phyloP scores from a whole-genome alignment of 2,113 vertebrate species.

The Oryzias woworae region DNA sequence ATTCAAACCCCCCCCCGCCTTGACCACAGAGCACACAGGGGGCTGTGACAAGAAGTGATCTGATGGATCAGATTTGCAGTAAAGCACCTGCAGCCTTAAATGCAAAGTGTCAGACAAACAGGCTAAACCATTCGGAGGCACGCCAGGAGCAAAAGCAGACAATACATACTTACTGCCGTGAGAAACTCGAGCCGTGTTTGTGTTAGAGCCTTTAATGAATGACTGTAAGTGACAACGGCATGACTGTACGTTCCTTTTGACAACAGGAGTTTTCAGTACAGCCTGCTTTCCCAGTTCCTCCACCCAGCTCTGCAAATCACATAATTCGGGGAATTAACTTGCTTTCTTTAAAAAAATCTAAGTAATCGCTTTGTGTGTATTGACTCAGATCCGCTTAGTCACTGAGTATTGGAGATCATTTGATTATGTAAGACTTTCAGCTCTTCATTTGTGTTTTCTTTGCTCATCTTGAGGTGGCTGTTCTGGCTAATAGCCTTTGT shows the following conservation, averaged over 20 bases:
- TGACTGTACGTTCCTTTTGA: slow-evolving; percentile 32
- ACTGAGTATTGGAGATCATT: background rate
- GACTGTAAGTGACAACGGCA: slow-evolving; percentile 33
- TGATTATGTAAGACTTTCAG: background rate
- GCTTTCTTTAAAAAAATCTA: slow-evolving; percentile 8
- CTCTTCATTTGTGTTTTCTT: background rate
- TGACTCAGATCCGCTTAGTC: background rate
- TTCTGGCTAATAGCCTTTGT: background rate
- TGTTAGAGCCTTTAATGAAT: slow-evolving; percentile 26
- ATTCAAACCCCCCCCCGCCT: no score
- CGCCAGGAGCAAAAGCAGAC: slow-evolving; percentile 12
- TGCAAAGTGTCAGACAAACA: slow-evolving; percentile 19
- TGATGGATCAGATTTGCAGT: background rate
- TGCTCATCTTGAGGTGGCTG: background rate
- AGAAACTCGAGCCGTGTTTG: slow-evolving; percentile 39
- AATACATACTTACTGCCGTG: slow-evolving; percentile 26
- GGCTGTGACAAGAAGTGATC: no score
- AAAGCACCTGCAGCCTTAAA: slow-evolving; percentile 14
- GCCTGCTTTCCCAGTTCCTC: slow-evolving; percentile 57
- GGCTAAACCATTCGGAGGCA: slow-evolving; percentile 15
- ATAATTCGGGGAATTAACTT: slow-evolving; percentile 5
- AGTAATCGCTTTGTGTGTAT: background rate
- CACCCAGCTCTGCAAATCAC: slow-evolving; percentile 51
- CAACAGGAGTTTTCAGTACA: slow-evolving; percentile 38
- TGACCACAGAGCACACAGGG: no score